phyloP scores from a whole-genome alignment of 2,113 vertebrate species.

The Beaufortia kweichowensis region DNA sequence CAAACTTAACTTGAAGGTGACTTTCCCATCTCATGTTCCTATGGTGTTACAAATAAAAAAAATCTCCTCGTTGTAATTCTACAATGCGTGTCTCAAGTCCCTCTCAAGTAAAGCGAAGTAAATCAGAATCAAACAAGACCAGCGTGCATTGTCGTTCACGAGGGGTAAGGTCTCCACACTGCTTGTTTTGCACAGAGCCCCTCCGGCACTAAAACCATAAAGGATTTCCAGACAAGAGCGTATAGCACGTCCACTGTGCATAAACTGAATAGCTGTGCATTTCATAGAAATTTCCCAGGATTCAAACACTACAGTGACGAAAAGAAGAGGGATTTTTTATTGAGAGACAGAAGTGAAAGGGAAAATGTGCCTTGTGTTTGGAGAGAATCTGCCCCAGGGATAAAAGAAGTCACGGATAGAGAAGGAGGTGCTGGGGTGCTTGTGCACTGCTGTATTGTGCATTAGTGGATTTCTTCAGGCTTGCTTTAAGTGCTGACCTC shows the following conservation, averaged over 20 bases:
- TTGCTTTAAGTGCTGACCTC: conserved; percentile 52
- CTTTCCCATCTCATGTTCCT: not conserved
- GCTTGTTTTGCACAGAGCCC: conserved; percentile 62
- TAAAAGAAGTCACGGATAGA: conserved; percentile 34
- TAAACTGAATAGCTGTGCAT: conserved; percentile 65
- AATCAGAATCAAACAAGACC: conserved; percentile 12
- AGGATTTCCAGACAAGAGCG: conserved; percentile 59
- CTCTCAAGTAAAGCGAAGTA: not conserved
- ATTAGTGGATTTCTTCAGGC: conserved; percentile 64
- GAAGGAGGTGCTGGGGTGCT: conserved; percentile 47
- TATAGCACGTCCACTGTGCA: conserved; percentile 59
- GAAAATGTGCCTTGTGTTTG: conserved; percentile 51
- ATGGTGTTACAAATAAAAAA: not conserved
- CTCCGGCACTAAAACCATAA: conserved; percentile 66
- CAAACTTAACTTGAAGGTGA: conserved; percentile 24
- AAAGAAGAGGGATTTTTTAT: conserved; percentile 44
- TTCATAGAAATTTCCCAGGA: conserved; percentile 61
- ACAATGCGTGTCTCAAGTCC: not conserved
- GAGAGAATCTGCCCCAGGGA: conserved; percentile 59
- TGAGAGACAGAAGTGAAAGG: conserved; percentile 62
- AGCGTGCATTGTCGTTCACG: not conserved
- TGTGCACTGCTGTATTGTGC: conserved; percentile 54
- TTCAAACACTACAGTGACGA: conserved; percentile 47
- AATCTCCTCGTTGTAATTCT: not conserved
- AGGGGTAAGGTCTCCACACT: conserved; percentile 59